Evolutionary conservation across 2,113 vertebrate genomes (phyloP), one percentile per base, ranked within the genome.

Genomic region (Syngnathus floridae): DNA sequence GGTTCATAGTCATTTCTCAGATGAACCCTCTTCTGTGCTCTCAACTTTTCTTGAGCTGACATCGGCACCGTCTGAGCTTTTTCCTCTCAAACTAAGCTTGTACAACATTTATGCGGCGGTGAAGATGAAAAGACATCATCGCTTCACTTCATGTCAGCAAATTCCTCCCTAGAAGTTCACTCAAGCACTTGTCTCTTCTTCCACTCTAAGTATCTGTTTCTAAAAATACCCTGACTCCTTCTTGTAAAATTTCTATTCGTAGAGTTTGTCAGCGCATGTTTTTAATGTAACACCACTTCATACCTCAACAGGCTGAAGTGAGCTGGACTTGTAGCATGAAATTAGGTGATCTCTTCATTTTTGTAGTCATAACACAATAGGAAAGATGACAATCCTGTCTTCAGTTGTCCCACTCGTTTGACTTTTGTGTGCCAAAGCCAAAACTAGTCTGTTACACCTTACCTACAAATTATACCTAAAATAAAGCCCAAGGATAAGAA

Each of bases 1-100:
- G 63, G 75, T 69, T 79, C 81, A 61, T 62, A 86, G 76, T 81
- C 74, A 77, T 86, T 87, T 83, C 71, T 83, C 74, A 85, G 72
- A 66, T 82, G 59, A 78, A 77, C 62, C 48, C 74, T 78, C 75
- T 84, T 76, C 57, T 40, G 19, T 21, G 58, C 74, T 72, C 73
- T 70, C 71, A 62, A 79, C 78, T 87, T 82, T 68, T 72, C 46
- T 36, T 64, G 72, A 69, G 73, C 75, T 84, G 81, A 80, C 83
- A 79, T 72, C 41, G 45, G 36, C 21, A 21, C 76, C 67, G 77
- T 67, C 60, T 70, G 63, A 85, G 74, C 76, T 72, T 79, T 73
- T 76, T 72, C 78, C 84, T 74, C 67, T 64, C 35, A 54, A 57
- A 71, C 73, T 76, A 72, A 84, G 81, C 81, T 71, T 73, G 74